phyloP scores from a whole-genome alignment of 2,113 vertebrate genomes.

The Thalassarche chlororhynchos region DNA sequence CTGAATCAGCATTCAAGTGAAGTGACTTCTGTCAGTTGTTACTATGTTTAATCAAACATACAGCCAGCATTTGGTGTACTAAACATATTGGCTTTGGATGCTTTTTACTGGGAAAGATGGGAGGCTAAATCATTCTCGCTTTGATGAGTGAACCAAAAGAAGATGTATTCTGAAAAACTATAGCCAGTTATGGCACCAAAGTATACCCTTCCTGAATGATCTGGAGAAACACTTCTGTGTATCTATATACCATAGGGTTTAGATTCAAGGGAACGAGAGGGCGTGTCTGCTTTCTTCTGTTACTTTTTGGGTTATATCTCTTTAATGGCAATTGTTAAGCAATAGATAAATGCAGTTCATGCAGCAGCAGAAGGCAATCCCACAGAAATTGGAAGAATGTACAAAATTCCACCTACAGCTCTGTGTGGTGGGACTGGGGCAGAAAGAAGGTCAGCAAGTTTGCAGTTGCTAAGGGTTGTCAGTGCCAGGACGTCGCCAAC shows the following conservation, averaged over 20 bases:
- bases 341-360: background rate
- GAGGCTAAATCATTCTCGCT: background rate
- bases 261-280: background rate
- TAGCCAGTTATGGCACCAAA: background rate
- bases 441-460: constrained; percentile 2
- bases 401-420: constrained; percentile 48
- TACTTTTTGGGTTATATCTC: background rate
- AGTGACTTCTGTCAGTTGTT: background rate
- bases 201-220: background rate
- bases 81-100: background rate
- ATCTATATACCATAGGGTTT: background rate
- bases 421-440: background rate
- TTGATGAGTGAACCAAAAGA: background rate
- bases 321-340: background rate
- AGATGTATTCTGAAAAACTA: background rate
- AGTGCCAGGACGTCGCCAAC: background rate
- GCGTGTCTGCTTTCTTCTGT: background rate
- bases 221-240: background rate
- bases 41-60: background rate
- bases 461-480: accelerated
- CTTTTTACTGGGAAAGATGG: background rate
- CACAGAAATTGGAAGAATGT: constrained; percentile 52
- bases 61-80: background rate
- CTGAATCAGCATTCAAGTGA: background rate
- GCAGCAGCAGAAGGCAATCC: background rate